Evolutionary conservation across 2,888 invertebrate genomes (phyloP).

Genomic region (Rhingia rostrata): DNA sequence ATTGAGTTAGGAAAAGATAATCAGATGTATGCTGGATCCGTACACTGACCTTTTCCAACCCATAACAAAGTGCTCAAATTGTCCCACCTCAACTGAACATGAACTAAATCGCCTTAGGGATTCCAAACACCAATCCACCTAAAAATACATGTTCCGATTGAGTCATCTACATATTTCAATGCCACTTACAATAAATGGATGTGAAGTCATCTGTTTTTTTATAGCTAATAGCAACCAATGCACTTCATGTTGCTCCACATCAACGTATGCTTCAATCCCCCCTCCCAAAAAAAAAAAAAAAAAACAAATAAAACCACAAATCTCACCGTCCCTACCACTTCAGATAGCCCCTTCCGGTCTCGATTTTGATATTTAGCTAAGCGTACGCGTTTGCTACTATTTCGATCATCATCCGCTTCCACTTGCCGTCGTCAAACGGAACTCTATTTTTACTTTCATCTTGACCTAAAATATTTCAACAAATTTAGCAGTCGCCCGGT

Average conservation of each 20-base stretch:
- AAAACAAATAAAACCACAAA: no score
- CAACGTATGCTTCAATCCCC: constrained; percentile 5
- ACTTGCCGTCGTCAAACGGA: constrained; percentile 44
- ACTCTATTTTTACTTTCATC: constrained; percentile 22
- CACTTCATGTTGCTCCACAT: constrained; percentile 9
- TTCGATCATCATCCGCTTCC: constrained; percentile 21
- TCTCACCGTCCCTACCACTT: constrained; percentile 2
- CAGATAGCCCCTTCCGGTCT: constrained; percentile 56
- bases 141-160: not conserved
- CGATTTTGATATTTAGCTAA: constrained; percentile 2
- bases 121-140: not conserved
- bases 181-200: constrained; percentile 25
- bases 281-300: constrained; percentile 27
- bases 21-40: not conserved
- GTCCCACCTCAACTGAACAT: not conserved
- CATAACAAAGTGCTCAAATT: not conserved
- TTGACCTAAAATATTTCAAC: constrained; percentile 50
- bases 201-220: constrained; percentile 34
- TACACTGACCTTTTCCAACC: constrained; percentile 14
- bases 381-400: not conserved
- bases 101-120: not conserved
- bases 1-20: no score
- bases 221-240: not conserved
- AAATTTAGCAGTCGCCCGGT: constrained; percentile 56
- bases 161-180: constrained; percentile 32